A percentile compares a stretch with the other conserved stretches of the same genome.
phyloP scores from a whole-genome alignment of 2,888 invertebrate genomes.

The Cotesia congregata region DNA sequence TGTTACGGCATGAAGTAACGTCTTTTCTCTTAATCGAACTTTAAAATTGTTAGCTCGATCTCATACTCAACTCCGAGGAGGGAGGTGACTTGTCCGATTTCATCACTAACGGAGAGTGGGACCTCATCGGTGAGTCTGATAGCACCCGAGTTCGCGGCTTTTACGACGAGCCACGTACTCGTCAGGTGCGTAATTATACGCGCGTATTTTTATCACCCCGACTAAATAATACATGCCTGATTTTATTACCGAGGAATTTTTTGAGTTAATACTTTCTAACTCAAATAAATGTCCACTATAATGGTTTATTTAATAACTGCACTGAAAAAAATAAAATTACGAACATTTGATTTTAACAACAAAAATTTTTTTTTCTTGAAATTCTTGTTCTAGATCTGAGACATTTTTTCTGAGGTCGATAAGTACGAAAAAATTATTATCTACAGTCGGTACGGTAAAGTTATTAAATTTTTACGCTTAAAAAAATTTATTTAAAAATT shows the following conservation, averaged over 20 bases:
- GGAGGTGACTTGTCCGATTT: slow-evolving; percentile 97
- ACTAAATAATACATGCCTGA: background rate
- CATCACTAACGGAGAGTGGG: slow-evolving; percentile 99
- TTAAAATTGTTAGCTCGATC: slow-evolving; percentile 84
- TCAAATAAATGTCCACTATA: no score
- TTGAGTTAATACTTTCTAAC: background rate
- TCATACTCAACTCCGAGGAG: slow-evolving; percentile 92
- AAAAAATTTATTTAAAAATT: no score
- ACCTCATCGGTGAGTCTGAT: slow-evolving; percentile 89
- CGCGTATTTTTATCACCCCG: slow-evolving; percentile 29
- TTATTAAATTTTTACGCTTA: no score
- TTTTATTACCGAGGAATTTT: background rate
- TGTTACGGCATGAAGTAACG: slow-evolving; percentile 48
- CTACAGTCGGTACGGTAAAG: no score
- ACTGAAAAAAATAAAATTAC: no score
- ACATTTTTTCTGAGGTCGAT: no score
- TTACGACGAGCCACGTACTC: slow-evolving; percentile 43
- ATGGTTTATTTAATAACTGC: no score
- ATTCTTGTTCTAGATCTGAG: no score
- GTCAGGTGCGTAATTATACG: slow-evolving; percentile 42
- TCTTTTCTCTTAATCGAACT: slow-evolving; percentile 65
- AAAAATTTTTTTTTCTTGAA: no score
- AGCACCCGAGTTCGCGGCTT: slow-evolving; percentile 44
- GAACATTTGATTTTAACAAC: no score
- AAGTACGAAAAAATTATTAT: no score